phyloP scores from a whole-genome alignment of 2,113 vertebrate species.

The Orcinus orca region DNA sequence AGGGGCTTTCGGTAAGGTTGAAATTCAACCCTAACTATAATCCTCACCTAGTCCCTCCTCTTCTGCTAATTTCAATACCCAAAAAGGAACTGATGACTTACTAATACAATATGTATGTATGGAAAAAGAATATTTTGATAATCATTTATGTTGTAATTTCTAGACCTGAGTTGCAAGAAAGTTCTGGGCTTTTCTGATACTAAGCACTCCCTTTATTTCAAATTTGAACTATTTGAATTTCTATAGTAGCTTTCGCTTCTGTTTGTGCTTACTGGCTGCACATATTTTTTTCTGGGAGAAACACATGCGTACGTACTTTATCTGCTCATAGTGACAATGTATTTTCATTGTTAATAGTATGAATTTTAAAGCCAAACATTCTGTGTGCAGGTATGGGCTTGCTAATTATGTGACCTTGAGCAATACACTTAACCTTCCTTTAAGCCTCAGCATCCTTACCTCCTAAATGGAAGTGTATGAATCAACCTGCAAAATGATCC shows the following conservation, averaged over 20 bases:
- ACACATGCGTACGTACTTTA: background rate
- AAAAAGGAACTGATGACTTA: background rate
- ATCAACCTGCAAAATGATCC: background rate
- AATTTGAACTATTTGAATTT: background rate
- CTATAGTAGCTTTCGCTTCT: background rate
- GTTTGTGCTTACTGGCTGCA: background rate
- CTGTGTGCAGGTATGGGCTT: background rate
- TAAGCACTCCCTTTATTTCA: background rate
- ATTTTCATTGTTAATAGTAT: background rate
- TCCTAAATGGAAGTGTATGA: background rate
- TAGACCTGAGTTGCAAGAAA: background rate
- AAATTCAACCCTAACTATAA: background rate
- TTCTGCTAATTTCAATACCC: background rate
- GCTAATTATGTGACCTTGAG: background rate
- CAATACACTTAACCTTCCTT: background rate
- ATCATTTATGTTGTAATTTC: background rate
- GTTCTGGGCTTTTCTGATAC: background rate
- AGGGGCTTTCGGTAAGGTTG: background rate
- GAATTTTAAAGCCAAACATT: background rate
- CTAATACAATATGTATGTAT: background rate
- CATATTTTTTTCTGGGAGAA: background rate
- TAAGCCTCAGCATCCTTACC: background rate
- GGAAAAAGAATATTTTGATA: background rate
- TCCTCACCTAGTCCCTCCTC: fast-evolving
- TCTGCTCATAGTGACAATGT: background rate